Evolutionary conservation across 2,888 invertebrate genomes (phyloP).

Genomic region (Zhengitettix transpicula): DNA sequence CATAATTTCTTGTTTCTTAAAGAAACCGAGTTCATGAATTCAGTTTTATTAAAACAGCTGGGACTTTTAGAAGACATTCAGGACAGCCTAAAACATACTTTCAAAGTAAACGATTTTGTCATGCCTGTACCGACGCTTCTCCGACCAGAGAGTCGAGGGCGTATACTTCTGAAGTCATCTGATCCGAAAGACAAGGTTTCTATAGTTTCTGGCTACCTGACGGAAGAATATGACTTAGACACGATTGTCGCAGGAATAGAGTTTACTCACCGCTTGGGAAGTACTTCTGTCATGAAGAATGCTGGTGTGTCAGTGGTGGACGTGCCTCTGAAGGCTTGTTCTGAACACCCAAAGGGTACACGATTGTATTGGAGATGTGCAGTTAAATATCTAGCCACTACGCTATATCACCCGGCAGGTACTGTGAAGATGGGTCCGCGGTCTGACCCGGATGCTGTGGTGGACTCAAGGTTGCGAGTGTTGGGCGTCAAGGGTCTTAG

Average conservation of each 20-base stretch:
- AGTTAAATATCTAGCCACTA: neutral
- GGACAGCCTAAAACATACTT: too few relatives aligned
- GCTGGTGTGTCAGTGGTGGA: neutral
- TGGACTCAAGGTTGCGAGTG: neutral
- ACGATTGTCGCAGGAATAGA: conserved; percentile 6
- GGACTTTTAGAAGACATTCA: too few relatives aligned
- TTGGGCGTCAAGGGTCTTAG: neutral
- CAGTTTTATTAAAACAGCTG: too few relatives aligned
- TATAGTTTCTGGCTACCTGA: conserved; percentile 7
- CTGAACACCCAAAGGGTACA: neutral
- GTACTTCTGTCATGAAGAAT: neutral
- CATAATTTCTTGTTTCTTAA: conserved; percentile 9
- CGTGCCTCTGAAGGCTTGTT: conserved; percentile 3
- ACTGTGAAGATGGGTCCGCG: conserved; percentile 3
- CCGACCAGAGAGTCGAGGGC: conserved; percentile 28
- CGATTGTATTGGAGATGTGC: too few relatives aligned
- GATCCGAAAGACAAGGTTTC: neutral
- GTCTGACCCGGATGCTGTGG: neutral
- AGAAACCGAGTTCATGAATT: too few relatives aligned
- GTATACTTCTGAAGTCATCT: conserved; percentile 21
- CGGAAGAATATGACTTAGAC: conserved; percentile 3
- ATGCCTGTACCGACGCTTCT: conserved; percentile 15
- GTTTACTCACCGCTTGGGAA: neutral
- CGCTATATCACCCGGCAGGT: conserved; percentile 3
- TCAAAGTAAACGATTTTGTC: neutral